A percentile compares a stretch with the other conserved stretches of the same genome.
Conservation (phyloP, 92 coral and sea anemone genomes). For the Parazoanthus swiftii region DNA sequence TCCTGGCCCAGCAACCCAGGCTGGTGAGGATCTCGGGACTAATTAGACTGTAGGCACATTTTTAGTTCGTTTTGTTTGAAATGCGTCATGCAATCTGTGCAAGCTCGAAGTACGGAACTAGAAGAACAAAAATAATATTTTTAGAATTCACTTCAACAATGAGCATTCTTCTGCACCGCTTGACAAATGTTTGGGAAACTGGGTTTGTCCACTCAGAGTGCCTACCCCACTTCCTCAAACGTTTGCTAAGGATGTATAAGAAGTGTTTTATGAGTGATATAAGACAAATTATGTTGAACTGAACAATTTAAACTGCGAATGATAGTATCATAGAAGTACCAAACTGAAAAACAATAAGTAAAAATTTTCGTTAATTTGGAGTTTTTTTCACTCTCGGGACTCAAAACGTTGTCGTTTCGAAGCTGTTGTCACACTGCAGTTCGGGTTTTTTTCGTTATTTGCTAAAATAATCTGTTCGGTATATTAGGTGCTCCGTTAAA, state of each 20-base stretch:
- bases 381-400: background rate
- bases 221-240: background rate
- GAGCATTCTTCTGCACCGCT: no score
- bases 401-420: background rate
- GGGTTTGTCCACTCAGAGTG: background rate
- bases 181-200: background rate
- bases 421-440: no score
- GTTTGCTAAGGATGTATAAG: no score
- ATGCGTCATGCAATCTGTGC: no score
- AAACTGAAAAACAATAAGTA: background rate
- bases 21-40: slow-evolving; percentile 43
- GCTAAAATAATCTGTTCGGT: background rate
- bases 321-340: no score
- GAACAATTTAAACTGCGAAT: no score
- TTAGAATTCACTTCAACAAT: no score
- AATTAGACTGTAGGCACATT: slow-evolving; percentile 17
- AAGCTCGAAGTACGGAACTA: no score
- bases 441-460: no score
- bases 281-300: no score
- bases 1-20: slow-evolving; percentile 45
- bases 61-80: background rate
- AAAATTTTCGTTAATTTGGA: background rate
- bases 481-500: background rate
- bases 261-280: background rate
- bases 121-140: no score